Base-by-base conservation (phyloP, 1,140 invertebrate species). In the Cardiocondyla obscurior region DNA sequence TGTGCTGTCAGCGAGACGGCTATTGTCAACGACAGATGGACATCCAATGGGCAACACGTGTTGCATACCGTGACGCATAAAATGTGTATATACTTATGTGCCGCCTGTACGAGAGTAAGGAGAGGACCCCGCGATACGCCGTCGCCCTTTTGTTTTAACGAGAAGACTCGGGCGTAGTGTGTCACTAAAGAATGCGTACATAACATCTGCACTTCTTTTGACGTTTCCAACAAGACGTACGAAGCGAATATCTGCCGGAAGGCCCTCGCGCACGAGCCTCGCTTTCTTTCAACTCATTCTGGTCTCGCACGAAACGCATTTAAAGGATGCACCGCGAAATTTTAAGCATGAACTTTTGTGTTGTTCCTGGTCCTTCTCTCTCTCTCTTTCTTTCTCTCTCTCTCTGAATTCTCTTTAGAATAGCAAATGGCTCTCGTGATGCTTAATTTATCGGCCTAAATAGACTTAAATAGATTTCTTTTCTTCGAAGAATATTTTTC, bases 21-120 rank as follows among this genome's bases (percentile, higher is more conserved):
- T 91, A 92, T 92, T 92, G 91, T 92, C 90, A 91, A 88, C 91
- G 89, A 90, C 91, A 91, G 90, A 92, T 92, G 92, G 91, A 92
- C 90, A 88, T 92, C 91, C 88, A 92, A 91, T 90, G 88, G 87
- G 83, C 85, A 90, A 89, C 88, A 91, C 89, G 90, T 90, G 90
- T 91, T 88, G 88, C 91, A 91, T 92, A 91, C 87, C 85, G 81
- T 77, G 72, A 57, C 14, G 69, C 64, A 57, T 69, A 76, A 79
- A 83, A 86, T 57, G 72, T 77, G 85, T 57, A 65, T 77, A 82
- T 85, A 69, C 62, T 28, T 72, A 73, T 77, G 82, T 83, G 81
- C 60, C 76, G 51, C 30, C 58, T 33, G 74, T 70, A 62, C 74
- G 84, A 79, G 65, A 86, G n/a, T n/a, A n/a, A n/a, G n/a, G 67